A percentile compares a stretch with the other conserved stretches of the same genome.
These are phyloP conservation scores for Eudorcas thomsonii DNA, from an alignment of 2,113 vertebrate species.

Conservation along the genomic window DNA sequence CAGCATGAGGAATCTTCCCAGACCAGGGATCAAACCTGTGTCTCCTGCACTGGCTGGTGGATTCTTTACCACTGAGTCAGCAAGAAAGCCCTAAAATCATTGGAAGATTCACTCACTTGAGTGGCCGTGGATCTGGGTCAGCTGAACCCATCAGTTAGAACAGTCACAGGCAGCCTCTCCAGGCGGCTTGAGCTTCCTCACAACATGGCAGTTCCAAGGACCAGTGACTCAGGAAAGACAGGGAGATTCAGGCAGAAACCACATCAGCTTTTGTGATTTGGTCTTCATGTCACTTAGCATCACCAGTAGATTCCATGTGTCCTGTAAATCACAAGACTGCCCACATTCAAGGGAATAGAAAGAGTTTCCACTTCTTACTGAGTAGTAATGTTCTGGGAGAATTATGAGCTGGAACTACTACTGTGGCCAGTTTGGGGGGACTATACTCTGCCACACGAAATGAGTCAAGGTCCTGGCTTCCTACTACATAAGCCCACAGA, in stretches of 20 bases:
- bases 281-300: accelerated
- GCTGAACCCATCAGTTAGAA: background rate
- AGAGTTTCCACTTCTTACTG: accelerated
- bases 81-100: background rate
- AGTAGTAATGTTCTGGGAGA: background rate
- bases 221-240: background rate
- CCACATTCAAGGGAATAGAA: background rate
- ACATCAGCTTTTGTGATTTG: accelerated
- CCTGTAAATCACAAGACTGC: background rate
- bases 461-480: background rate
- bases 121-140: no score
- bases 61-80: background rate
- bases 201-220: accelerated
- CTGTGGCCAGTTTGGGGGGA: background rate
- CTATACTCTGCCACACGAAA: accelerated
- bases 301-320: background rate
- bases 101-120: accelerated
- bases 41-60: background rate
- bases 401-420: no score
- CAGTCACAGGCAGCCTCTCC: background rate
- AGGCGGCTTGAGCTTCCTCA: background rate
- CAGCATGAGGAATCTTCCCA: background rate
- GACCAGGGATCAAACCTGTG: background rate
- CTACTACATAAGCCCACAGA: accelerated
- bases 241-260: background rate